Base-by-base conservation (phyloP, 2,797 vertebrate genomes). In the Petrocephalus sullivani region DNA sequence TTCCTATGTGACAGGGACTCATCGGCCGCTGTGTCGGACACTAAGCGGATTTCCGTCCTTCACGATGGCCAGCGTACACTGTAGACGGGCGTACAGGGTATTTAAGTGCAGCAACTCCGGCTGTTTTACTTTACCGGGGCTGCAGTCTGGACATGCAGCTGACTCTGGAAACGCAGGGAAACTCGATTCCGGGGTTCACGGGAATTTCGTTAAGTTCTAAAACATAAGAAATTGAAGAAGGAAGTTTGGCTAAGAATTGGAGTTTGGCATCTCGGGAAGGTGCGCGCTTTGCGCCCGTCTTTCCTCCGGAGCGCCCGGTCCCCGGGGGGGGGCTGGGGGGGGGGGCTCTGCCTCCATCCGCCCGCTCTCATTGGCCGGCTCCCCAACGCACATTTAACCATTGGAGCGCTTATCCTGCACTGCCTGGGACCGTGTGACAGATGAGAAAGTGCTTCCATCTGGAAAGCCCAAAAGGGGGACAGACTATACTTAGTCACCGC, bases 381-480 rank as follows among this genome's bases (percentile, higher is more conserved):
- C 87, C 88, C 87, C 89, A 91, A 91, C 88, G 89, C 88, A 89
- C 89, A 71, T 90, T 90, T 90, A 91, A 91, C 91, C 89, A 89
- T 90, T 91, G 57, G 87, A 87, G 90, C 87, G 88, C 86, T 89
- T 88, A 78, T 90, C 85, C 49, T 75, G 90, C 88, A 46, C 91
- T 86, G 88, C 78, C 90, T 88, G 90, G 89, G 90, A 90, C 90
- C 88, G 88, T 86, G 58, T 87, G 91, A 90, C 91, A 90, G 89
- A 90, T 90, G 91, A 93, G 91, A 91, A 91, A 91, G 90, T 90
- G 90, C 91, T 90, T 92, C 91, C 90, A 91, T 92, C 91, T 91
- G 90, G 91, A 91, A 89, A 89, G 86, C 87, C 81, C 84, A 91
- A 71, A 82, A 89, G 56, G 87, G 84, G 41, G 61, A 86, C 89